A percentile compares a stretch with the other conserved stretches of the same genome.
These are phyloP conservation scores for Girardia tigrina DNA, from an alignment of 2,888 invertebrate species.

Conservation along the genomic window DNA sequence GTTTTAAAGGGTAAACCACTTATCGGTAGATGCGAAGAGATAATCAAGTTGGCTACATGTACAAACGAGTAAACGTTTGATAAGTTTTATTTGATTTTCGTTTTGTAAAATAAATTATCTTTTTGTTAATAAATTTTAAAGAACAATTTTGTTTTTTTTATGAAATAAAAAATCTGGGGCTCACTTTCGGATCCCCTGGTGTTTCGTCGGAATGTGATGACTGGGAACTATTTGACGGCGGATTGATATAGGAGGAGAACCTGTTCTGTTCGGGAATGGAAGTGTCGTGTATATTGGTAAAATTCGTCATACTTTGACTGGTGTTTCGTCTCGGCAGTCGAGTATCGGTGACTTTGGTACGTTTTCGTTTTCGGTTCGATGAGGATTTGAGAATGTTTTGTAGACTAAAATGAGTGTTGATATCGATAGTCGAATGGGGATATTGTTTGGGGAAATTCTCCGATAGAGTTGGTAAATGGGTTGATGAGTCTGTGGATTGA, in stretches of 20 bases:
- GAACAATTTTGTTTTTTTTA: too few relatives aligned
- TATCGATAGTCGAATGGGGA: slow-evolving; percentile 7
- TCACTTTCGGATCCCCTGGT: slow-evolving; percentile 9
- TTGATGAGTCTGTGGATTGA: neutral
- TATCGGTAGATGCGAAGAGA: too few relatives aligned
- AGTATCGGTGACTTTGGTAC: slow-evolving; percentile 70
- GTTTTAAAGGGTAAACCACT: too few relatives aligned
- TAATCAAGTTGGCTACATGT: too few relatives aligned
- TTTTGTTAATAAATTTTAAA: too few relatives aligned
- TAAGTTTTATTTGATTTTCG: too few relatives aligned
- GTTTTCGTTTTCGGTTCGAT: slow-evolving; percentile 64
- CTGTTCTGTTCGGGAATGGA: neutral
- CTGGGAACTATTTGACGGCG: slow-evolving; percentile 5
- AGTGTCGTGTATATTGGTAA: neutral
- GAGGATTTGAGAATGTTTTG: neutral
- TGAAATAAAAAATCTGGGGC: too few relatives aligned
- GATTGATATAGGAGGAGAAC: neutral
- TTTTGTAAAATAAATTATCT: too few relatives aligned
- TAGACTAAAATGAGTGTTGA: neutral
- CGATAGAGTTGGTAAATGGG: neutral
- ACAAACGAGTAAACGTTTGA: too few relatives aligned
- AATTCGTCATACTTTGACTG: neutral
- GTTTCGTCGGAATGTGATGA: slow-evolving; percentile 12
- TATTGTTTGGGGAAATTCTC: neutral
- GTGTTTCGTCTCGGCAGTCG: slow-evolving; percentile 9